Percentiles rank a stretch among this genome's conserved stretches.
These are phyloP conservation scores for Drosophila antonietae DNA, from an alignment of 2,888 invertebrate genomes.

Conservation along the genomic window DNA sequence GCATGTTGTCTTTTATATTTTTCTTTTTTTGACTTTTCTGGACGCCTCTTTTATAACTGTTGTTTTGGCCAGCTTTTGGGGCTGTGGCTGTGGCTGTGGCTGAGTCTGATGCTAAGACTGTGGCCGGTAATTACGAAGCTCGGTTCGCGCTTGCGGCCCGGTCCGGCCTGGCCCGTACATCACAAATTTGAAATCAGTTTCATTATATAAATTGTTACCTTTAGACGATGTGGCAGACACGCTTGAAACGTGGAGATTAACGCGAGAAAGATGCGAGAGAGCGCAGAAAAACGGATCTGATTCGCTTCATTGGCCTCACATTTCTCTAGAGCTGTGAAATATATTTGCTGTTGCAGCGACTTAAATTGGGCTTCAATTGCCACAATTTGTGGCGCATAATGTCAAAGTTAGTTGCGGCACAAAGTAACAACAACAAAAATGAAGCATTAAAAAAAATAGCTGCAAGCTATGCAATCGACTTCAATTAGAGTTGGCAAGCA, in stretches of 20 bases:
- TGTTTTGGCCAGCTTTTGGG: conserved; percentile 45
- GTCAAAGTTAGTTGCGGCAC: conserved; percentile 68
- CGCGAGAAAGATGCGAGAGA: conserved; percentile 11
- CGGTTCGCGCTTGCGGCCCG: conserved; percentile 50
- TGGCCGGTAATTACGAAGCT: conserved; percentile 56
- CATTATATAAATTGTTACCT: conserved; percentile 79
- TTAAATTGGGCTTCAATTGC: conserved; percentile 63
- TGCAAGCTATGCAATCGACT: conserved; percentile 64
- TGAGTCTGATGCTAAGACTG: neutral
- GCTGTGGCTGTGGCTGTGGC: neutral
- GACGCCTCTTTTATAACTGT: conserved; percentile 73
- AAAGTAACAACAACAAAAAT: neutral
- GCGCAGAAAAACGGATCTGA: conserved; percentile 28
- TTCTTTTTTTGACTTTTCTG: conserved; percentile 38
- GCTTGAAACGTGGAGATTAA: conserved; percentile 23
- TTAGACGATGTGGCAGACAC: conserved; percentile 74
- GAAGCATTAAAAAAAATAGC: conserved; percentile 32
- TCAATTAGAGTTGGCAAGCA: conserved; percentile 70
- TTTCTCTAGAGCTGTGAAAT: conserved; percentile 53
- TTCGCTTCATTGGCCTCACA: conserved; percentile 44
- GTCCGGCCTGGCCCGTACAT: conserved; percentile 48
- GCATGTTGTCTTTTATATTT: conserved; percentile 21
- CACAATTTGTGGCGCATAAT: conserved; percentile 77
- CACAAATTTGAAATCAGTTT: conserved; percentile 79
- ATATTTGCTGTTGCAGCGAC: conserved; percentile 39